A percentile compares a stretch with the other conserved stretches of the same genome.
These are phyloP conservation scores for Pherbina coryleti DNA, from an alignment of 2,888 invertebrate species.

Conservation along the genomic window DNA sequence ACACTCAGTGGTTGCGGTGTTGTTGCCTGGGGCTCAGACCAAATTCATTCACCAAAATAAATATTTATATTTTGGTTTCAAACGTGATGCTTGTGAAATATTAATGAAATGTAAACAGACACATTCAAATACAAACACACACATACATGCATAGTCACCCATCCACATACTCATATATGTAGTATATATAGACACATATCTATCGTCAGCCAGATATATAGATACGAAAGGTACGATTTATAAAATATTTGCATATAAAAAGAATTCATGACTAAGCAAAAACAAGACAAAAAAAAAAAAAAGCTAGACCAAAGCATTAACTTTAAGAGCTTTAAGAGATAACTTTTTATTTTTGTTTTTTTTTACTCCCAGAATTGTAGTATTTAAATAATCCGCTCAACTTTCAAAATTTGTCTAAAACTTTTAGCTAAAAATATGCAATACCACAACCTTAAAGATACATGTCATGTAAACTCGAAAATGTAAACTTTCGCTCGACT, in stretches of 20 bases:
- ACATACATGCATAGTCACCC: background rate
- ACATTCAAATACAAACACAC: slow-evolving; percentile 16
- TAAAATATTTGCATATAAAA: background rate
- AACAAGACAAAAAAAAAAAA: background rate
- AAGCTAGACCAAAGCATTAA: too few species aligned
- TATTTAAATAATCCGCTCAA: too few species aligned
- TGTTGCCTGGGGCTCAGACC: background rate
- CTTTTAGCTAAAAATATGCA: too few species aligned
- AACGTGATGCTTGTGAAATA: slow-evolving; percentile 56
- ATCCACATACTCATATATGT: slow-evolving; percentile 42
- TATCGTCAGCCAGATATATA: slow-evolving; percentile 53
- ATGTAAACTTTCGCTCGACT: slow-evolving; percentile 24
- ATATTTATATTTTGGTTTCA: slow-evolving; percentile 39
- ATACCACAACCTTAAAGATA: background rate
- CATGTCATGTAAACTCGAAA: background rate
- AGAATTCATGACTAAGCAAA: background rate
- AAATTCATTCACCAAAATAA: slow-evolving; percentile 29
- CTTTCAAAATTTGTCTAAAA: too few species aligned
- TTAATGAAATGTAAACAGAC: slow-evolving; percentile 57
- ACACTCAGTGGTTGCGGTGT: background rate
- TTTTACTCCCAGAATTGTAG: too few species aligned
- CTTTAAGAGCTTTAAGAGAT: too few species aligned
- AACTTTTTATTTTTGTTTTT: too few species aligned
- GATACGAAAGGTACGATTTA: slow-evolving; percentile 49
- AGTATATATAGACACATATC: slow-evolving; percentile 47